phyloP scores from a whole-genome alignment of 1,140 invertebrate species.

The Pemphigus obesinymphae region DNA sequence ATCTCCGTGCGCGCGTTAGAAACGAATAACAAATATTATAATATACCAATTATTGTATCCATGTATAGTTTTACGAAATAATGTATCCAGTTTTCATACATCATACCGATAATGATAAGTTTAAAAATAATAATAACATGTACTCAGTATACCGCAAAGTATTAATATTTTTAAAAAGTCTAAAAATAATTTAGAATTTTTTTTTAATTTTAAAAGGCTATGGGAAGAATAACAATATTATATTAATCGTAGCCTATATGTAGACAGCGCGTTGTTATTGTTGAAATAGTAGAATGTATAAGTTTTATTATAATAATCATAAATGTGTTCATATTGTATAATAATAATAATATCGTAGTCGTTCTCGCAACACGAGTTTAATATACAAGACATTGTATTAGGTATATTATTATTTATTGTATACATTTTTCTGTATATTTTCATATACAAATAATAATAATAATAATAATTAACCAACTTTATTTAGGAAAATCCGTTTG shows the following conservation, averaged over 20 bases:
- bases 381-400: too few relatives aligned
- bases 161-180: constrained; percentile 10
- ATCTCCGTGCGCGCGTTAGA: too few relatives aligned
- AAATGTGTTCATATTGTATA: not conserved
- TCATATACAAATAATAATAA: not conserved
- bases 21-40: not conserved
- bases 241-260: too few relatives aligned
- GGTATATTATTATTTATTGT: too few relatives aligned
- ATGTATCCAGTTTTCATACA: not conserved
- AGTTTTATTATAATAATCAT: too few relatives aligned
- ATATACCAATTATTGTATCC: too few relatives aligned
- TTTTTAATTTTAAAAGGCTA: not conserved
- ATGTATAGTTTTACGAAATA: not conserved
- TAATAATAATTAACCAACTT: not conserved
- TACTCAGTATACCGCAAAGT: not conserved
- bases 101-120: not conserved
- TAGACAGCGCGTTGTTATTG: too few relatives aligned
- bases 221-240: not conserved
- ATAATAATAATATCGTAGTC: not conserved
- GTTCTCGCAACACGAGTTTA: not conserved
- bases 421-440: not conserved
- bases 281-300: too few relatives aligned
- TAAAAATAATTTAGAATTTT: not conserved
- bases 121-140: not conserved
- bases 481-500: not conserved